Base-by-base conservation (phyloP, 2,797 vertebrate genomes). In the Vireo griseus region DNA sequence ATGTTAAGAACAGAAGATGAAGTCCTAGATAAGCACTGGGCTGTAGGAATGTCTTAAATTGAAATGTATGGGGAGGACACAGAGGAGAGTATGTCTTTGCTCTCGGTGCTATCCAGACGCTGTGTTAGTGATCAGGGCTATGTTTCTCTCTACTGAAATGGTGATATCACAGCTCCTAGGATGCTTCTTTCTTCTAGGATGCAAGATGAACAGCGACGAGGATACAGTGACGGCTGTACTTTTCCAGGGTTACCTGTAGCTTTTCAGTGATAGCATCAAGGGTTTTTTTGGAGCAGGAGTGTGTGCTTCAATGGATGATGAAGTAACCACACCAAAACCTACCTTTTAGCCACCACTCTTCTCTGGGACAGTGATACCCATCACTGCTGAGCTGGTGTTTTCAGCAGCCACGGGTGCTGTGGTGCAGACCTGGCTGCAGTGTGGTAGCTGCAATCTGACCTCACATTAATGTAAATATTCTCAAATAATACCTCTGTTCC, bases 11-110 rank as follows among this genome's bases (percentile, higher is more conserved):
- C 68, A 89, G 92, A 86, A 92, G 95, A 92, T 92, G 88, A 80
- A 95, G 75, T 94, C 91, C 92, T 90, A 95, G 96, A 96, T 96
- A 96, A 94, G 94, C 91, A 67, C 57, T 94, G 22, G 1, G 58
- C 86, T 96, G 80, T 94, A 87, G 90, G 83, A 95, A 74, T 10
- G 1, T 92, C 73, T 94, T 67, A 88, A 54, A 93, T 77, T 86
- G 65, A 92, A 85, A 61, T 1, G 10, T 37, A 48, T 4, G 1
- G 47, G 35, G 37, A 51, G 42, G n/a, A 54, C 29, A 7, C 1
- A 1, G 61, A 58, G 58, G 54, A 79, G 45, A 68, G n/a, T 18
- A 2, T 58, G 47, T 22, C 63, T 90, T 88, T 92, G 89, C 75
- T 91, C 28, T 84, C 45, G 29, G 33, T 3, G 0, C 68, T 79